These are phyloP conservation scores for Grammomys dolichurus DNA, from an alignment of 2,113 vertebrate species.

Conservation along the genomic window DNA sequence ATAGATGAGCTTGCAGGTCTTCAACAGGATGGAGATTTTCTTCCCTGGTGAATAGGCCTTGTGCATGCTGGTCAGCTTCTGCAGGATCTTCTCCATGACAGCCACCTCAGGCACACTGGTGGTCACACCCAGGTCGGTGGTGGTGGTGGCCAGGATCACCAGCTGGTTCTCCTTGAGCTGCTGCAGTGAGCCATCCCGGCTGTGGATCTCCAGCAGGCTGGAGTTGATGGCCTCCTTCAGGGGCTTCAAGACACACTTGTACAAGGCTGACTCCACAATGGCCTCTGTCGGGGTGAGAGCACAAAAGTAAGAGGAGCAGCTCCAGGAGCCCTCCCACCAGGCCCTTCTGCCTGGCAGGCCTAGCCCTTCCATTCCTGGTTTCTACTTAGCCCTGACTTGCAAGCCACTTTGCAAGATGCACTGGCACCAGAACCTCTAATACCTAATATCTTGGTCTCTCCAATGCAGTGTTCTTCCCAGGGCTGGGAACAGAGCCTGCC, in stretches of 20 bases:
- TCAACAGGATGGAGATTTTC: constrained; percentile 95
- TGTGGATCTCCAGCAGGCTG: constrained; percentile 92
- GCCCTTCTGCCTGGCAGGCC: fast-evolving
- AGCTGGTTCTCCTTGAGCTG: constrained; percentile 95
- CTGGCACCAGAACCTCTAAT: fast-evolving
- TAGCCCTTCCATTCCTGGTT: background rate
- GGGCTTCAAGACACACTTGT: constrained; percentile 97
- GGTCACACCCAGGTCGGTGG: constrained; percentile 94
- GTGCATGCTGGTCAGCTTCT: constrained; percentile 92
- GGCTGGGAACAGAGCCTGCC: background rate
- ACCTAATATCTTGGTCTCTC: no score
- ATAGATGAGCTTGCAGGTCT: constrained; percentile 98
- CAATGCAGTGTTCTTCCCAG: background rate
- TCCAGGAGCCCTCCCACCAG: background rate
- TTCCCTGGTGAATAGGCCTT: constrained; percentile 97
- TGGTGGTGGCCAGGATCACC: constrained; percentile 93
- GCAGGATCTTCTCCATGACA: constrained; percentile 95
- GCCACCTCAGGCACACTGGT: constrained; percentile 94
- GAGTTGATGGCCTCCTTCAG: constrained; percentile 92
- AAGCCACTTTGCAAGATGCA: background rate
- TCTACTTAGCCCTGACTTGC: background rate
- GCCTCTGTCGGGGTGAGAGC: constrained; percentile 86
- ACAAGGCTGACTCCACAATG: constrained; percentile 94
- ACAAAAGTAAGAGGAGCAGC: background rate
- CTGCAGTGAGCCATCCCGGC: constrained; percentile 87